Evolutionary conservation across 2,113 vertebrate species (phyloP).

Genomic region (Oreotrochilus melanogaster): DNA sequence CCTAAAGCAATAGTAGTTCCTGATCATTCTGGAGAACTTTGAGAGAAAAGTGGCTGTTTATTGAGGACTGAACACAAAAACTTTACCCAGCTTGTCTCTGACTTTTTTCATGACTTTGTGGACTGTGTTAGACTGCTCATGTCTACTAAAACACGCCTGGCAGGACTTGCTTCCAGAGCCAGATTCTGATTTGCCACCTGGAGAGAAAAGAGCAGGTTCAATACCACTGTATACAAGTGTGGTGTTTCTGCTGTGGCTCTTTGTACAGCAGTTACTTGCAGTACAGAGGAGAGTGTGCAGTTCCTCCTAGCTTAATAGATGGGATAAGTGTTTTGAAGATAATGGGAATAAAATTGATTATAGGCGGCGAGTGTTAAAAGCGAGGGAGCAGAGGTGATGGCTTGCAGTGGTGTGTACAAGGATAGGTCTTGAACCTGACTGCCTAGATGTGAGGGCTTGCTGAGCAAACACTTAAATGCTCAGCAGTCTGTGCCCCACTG

Average conservation of each 20-base stretch:
- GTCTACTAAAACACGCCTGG: background rate
- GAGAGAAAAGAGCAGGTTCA: background rate
- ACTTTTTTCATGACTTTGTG: background rate
- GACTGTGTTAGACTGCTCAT: background rate
- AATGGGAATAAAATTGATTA: background rate
- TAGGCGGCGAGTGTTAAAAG: background rate
- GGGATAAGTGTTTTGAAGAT: background rate
- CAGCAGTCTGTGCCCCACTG: background rate
- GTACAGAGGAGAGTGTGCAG: background rate
- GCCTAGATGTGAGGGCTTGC: background rate
- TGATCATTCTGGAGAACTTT: background rate
- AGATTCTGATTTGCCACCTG: slow-evolving; percentile 9
- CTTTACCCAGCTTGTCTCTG: background rate
- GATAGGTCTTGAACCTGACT: background rate
- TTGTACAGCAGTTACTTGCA: background rate
- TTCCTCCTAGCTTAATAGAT: background rate
- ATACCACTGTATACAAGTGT: background rate
- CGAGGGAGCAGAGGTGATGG: background rate
- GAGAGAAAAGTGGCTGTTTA: too few species aligned
- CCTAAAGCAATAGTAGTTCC: background rate
- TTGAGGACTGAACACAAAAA: background rate
- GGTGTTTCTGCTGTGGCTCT: background rate
- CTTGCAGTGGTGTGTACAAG: background rate
- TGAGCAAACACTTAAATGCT: background rate
- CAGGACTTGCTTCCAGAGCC: background rate